These are phyloP conservation scores for Toxostoma redivivum DNA, from an alignment of 2,113 vertebrate genomes.

Conservation along the genomic window DNA sequence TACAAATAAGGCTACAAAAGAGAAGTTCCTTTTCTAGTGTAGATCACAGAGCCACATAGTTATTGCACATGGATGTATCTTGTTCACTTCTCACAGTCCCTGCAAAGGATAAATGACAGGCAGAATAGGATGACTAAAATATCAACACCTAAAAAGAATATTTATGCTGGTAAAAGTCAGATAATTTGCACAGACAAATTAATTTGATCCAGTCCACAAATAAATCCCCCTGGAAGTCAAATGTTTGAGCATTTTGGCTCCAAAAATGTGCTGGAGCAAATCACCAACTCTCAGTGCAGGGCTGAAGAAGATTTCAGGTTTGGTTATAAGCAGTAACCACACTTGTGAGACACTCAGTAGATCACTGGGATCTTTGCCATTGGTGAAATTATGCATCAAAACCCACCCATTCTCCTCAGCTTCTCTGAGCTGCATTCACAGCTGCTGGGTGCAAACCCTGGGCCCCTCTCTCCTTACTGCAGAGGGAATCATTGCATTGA, in stretches of 20 bases:
- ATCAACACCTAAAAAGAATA: neutral
- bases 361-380: neutral
- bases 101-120: neutral
- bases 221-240: neutral
- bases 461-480: neutral
- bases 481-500: neutral
- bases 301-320: neutral
- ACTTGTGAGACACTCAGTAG: neutral
- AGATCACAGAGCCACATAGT: neutral
- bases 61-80: neutral
- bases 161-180: neutral
- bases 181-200: neutral
- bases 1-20: neutral
- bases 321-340: neutral
- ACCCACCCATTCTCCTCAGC: neutral
- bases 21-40: neutral
- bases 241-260: neutral
- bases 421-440: rapidly evolving
- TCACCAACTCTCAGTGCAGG: neutral
- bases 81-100: neutral
- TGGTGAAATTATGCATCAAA: neutral
- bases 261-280: neutral
- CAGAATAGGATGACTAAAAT: neutral
- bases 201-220: neutral
- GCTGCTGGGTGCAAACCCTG: neutral